These are phyloP conservation scores for Drosophila lini DNA, from an alignment of 1,140 invertebrate genomes.

Conservation along the genomic window DNA sequence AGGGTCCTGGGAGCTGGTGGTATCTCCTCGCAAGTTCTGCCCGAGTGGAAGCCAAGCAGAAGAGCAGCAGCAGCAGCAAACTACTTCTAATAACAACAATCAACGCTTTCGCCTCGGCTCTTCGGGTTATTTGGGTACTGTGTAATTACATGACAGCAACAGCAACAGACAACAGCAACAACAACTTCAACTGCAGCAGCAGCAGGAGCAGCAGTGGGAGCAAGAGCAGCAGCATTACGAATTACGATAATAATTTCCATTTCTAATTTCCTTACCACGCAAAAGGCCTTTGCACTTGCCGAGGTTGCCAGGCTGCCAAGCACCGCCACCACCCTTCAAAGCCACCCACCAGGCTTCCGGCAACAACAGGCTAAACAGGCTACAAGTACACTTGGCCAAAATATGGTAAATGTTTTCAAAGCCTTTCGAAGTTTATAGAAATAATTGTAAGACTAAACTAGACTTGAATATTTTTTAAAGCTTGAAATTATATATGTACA, in stretches of 20 bases:
- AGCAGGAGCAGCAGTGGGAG: conserved; percentile 28
- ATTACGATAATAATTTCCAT: conserved; percentile 83
- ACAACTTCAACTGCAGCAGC: conserved; percentile 4
- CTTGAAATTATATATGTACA: too few relatives aligned
- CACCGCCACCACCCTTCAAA: neutral
- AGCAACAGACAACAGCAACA: conserved; percentile 47
- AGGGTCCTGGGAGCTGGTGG: neutral
- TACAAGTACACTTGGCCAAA: conserved; percentile 7
- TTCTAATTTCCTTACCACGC: conserved; percentile 77
- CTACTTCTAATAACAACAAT: conserved; percentile 52
- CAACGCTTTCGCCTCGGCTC: conserved; percentile 33
- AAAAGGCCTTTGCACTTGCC: conserved; percentile 69
- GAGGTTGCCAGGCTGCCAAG: conserved; percentile 29
- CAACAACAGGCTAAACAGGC: conserved; percentile 37
- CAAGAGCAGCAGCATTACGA: conserved; percentile 56
- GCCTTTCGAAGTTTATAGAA: neutral
- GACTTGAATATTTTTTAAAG: too few relatives aligned
- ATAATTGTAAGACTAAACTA: too few relatives aligned
- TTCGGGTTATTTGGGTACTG: conserved; percentile 53
- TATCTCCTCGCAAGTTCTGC: conserved; percentile 17
- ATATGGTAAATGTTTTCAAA: neutral
- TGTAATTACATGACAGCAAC: conserved; percentile 78
- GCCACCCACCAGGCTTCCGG: conserved; percentile 37
- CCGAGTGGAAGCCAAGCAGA: conserved; percentile 19
- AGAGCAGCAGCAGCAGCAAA: conserved; percentile 42